Evolutionary conservation across 2,888 invertebrate species (phyloP).

Genomic region (Muscina levida): DNA sequence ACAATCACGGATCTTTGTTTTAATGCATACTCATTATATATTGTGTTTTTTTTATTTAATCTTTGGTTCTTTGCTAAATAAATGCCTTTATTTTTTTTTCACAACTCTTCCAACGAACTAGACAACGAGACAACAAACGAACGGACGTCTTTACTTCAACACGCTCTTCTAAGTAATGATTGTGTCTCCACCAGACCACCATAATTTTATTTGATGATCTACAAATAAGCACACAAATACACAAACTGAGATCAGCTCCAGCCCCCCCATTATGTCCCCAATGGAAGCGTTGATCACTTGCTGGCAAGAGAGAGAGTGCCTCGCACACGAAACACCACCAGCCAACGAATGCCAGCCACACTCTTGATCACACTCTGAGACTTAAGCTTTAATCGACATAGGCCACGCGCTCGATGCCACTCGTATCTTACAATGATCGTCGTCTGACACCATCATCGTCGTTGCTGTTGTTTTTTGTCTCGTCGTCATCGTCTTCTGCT

Average conservation of each 20-base stretch:
- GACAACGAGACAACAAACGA: slow-evolving; percentile 21
- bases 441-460: not conserved
- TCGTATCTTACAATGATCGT: slow-evolving; percentile 29
- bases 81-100: slow-evolving; percentile 22
- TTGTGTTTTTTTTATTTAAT: not conserved
- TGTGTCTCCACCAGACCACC: slow-evolving; percentile 62
- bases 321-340: slow-evolving; percentile 21
- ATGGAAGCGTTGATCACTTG: slow-evolving; percentile 5
- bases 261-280: not conserved
- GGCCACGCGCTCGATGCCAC: slow-evolving; percentile 62
- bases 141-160: slow-evolving; percentile 69
- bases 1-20: slow-evolving; percentile 22
- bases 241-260: slow-evolving; percentile 22
- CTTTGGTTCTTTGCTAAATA: slow-evolving; percentile 19
- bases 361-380: slow-evolving; percentile 33
- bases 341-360: slow-evolving; percentile 12
- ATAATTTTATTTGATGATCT: slow-evolving; percentile 60
- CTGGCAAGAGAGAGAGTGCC: slow-evolving; percentile 23
- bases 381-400: slow-evolving; percentile 47
- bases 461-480: no score
- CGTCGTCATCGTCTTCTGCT: not conserved
- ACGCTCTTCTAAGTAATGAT: slow-evolving; percentile 71
- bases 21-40: no score
- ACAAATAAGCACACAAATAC: slow-evolving; percentile 35
- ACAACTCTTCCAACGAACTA: not conserved